phyloP scores from a whole-genome alignment of 2,797 vertebrate species.

The Glossophaga mutica region DNA sequence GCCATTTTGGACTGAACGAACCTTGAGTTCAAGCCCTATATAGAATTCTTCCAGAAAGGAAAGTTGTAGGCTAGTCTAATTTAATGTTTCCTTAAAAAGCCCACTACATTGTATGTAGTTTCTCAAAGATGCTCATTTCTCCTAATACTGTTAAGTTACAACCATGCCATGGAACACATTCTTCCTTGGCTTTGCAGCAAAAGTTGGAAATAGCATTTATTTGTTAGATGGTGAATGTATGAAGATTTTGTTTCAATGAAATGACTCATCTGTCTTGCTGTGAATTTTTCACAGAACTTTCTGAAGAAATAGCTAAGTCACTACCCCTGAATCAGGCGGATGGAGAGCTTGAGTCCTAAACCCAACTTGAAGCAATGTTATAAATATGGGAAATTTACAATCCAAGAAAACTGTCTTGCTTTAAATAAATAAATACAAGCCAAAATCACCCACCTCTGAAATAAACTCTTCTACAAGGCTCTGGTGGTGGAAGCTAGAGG shows the following conservation, averaged over 20 bases:
- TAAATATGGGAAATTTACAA: not conserved
- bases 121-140: slow-evolving; percentile 33
- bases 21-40: not conserved
- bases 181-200: not conserved
- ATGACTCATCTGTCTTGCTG: not conserved
- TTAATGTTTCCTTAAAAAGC: not conserved
- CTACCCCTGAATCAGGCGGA: not conserved
- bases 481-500: slow-evolving; percentile 80
- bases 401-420: not conserved
- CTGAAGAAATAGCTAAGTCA: slow-evolving; percentile 14
- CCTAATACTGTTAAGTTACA: not conserved
- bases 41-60: slow-evolving; percentile 40
- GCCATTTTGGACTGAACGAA: not conserved
- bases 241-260: not conserved
- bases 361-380: not conserved
- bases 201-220: slow-evolving; percentile 29
- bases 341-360: not conserved
- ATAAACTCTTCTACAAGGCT: slow-evolving; percentile 85
- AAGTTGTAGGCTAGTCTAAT: not conserved
- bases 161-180: not conserved
- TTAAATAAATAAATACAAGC: too few species aligned
- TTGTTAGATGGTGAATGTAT: not conserved
- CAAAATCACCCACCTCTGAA: slow-evolving; percentile 84
- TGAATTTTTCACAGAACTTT: slow-evolving; percentile 20
- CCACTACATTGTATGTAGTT: not conserved